A percentile compares a stretch with the other conserved stretches of the same genome.
These are phyloP conservation scores for Pelmatolapia mariae DNA, from an alignment of 2,113 vertebrate species.

Conservation along the genomic window DNA sequence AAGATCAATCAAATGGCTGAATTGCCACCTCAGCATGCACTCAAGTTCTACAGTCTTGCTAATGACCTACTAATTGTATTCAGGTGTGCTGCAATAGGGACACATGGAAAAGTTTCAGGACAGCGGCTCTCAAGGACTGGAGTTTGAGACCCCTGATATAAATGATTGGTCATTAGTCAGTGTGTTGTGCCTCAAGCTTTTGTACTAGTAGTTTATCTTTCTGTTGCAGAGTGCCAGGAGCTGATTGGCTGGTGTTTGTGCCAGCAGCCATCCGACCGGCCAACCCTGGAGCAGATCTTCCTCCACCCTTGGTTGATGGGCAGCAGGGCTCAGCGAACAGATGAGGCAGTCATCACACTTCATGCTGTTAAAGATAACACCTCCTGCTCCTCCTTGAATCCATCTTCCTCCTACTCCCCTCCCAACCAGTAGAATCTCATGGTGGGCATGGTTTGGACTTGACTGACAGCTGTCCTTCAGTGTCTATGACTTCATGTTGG, in stretches of 20 bases:
- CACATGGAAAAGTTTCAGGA: background rate
- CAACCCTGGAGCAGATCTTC: constrained; percentile 93
- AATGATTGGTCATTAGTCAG: background rate
- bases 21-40: background rate
- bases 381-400: constrained; percentile 66
- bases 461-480: background rate
- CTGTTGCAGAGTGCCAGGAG: constrained; percentile 87
- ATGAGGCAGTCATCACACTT: constrained; percentile 39
- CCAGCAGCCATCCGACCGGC: constrained; percentile 90
- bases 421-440: background rate
- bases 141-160: background rate
- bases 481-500: background rate
- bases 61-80: background rate
- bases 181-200: background rate
- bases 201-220: background rate
- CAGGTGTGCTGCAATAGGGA: background rate
- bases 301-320: constrained; percentile 89
- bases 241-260: constrained; percentile 97
- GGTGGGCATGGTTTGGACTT: background rate
- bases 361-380: constrained; percentile 65
- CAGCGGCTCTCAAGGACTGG: background rate
- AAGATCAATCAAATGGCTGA: background rate
- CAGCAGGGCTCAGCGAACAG: background rate
- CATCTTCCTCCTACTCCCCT: background rate
- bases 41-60: background rate